Percentiles rank a stretch among this genome's conserved stretches.
These are phyloP conservation scores for Nanorana parkeri DNA, from an alignment of 2,113 vertebrate genomes.

Conservation along the genomic window DNA sequence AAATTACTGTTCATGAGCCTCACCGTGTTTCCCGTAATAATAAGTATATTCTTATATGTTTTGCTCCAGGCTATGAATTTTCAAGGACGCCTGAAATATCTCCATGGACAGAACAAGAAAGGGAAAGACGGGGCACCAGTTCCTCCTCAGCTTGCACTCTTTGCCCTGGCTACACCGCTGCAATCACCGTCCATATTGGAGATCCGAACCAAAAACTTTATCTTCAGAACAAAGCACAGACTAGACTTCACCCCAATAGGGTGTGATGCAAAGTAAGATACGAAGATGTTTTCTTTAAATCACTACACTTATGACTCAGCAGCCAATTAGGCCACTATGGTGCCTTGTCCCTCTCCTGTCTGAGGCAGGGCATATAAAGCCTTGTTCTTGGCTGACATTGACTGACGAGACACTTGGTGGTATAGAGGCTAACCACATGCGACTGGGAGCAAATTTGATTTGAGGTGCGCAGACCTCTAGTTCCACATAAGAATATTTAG, in stretches of 20 bases:
- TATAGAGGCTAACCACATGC: too few species aligned
- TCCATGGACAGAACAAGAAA: conserved; percentile 85
- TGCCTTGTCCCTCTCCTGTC: too few species aligned
- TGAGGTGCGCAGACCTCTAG: too few species aligned
- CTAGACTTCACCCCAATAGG: conserved; percentile 84
- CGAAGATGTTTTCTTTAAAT: background rate
- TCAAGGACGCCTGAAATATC: conserved; percentile 84
- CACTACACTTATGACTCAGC: too few species aligned
- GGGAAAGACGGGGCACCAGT: conserved; percentile 75
- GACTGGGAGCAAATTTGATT: too few species aligned
- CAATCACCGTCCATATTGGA: conserved; percentile 85
- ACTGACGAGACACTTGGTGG: too few species aligned
- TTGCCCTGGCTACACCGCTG: conserved; percentile 81
- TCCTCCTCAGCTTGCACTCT: conserved; percentile 81
- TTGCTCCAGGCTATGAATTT: conserved; percentile 82
- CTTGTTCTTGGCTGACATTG: too few species aligned
- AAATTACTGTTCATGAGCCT: background rate
- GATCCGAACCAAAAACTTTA: conserved; percentile 84
- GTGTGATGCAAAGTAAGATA: conserved; percentile 83
- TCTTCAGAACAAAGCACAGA: conserved; percentile 88
- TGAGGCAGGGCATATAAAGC: too few species aligned
- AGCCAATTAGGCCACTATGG: too few species aligned
- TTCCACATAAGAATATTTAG: too few species aligned
- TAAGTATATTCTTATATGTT: background rate
- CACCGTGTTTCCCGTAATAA: background rate